These are phyloP conservation scores for Dione juno DNA, from an alignment of 2,888 invertebrate species.

Conservation along the genomic window DNA sequence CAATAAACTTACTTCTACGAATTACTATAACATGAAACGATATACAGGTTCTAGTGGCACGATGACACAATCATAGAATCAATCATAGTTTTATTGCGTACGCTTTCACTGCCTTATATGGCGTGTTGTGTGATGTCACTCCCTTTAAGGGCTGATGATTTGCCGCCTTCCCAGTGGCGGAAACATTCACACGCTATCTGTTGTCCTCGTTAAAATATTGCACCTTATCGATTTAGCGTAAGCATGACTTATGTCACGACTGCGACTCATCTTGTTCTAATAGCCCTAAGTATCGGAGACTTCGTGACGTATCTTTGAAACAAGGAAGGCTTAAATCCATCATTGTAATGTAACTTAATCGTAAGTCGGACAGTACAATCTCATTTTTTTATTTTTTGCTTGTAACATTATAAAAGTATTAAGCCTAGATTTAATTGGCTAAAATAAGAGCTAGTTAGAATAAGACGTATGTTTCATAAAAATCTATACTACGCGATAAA, in stretches of 20 bases:
- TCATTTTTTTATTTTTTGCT: not conserved
- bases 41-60: constrained; percentile 36
- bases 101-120: constrained; percentile 65
- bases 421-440: not conserved
- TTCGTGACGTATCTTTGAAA: constrained; percentile 34
- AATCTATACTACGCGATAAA: not conserved
- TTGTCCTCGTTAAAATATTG: constrained; percentile 43
- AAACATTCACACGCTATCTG: constrained; percentile 45
- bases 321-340: constrained; percentile 24
- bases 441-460: no score
- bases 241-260: constrained; percentile 41
- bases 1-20: constrained; percentile 40
- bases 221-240: constrained; percentile 38
- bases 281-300: constrained; percentile 20
- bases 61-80: constrained; percentile 55
- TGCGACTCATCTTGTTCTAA: constrained; percentile 36
- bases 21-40: constrained; percentile 39
- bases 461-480: no score
- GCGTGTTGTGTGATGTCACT: constrained; percentile 58
- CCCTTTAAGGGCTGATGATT: constrained; percentile 62
- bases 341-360: constrained; percentile 28
- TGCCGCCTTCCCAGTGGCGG: constrained; percentile 54
- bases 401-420: not conserved
- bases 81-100: constrained; percentile 64
- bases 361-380: not conserved